phyloP scores from a whole-genome alignment of 2,888 invertebrate species.

The Polyploca ridens region DNA sequence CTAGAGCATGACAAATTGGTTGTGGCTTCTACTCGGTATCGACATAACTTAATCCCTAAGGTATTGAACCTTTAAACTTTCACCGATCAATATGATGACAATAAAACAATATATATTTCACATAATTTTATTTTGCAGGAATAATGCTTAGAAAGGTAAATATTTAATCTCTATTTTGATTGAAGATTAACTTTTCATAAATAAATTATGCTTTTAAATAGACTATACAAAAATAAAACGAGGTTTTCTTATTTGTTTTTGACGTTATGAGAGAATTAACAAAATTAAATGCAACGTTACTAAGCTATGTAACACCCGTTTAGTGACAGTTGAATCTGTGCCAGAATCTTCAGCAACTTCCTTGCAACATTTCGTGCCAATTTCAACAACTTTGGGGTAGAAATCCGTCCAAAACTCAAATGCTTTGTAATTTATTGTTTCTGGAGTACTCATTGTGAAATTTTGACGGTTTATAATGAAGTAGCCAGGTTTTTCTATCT shows the following conservation, averaged over 20 bases:
- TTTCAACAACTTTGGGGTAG: constrained; percentile 90
- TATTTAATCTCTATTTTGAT: constrained; percentile 27
- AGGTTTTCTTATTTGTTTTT: constrained; percentile 34
- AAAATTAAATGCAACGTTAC: constrained; percentile 54
- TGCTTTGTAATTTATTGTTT: constrained; percentile 89
- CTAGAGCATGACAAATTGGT: background rate
- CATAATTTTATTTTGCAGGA: background rate
- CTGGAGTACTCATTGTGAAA: constrained; percentile 89
- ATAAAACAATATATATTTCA: background rate
- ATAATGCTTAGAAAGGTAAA: constrained; percentile 30
- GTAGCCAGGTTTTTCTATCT: constrained; percentile 87
- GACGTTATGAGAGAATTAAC: constrained; percentile 57
- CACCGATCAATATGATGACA: background rate
- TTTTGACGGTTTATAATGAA: constrained; percentile 89
- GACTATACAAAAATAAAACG: constrained; percentile 75
- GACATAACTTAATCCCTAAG: background rate
- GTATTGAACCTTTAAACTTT: background rate
- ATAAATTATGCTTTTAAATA: constrained; percentile 65
- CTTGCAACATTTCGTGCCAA: constrained; percentile 91
- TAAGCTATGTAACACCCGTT: constrained; percentile 52
- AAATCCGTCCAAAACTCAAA: constrained; percentile 94
- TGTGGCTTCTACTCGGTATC: background rate
- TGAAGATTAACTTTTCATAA: constrained; percentile 52
- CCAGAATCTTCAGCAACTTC: constrained; percentile 75
- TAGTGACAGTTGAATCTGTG: constrained; percentile 47